A percentile compares a stretch with the other conserved stretches of the same genome.
phyloP scores from a whole-genome alignment of 2,113 vertebrate species.

The Genyomyrus donnyi region DNA sequence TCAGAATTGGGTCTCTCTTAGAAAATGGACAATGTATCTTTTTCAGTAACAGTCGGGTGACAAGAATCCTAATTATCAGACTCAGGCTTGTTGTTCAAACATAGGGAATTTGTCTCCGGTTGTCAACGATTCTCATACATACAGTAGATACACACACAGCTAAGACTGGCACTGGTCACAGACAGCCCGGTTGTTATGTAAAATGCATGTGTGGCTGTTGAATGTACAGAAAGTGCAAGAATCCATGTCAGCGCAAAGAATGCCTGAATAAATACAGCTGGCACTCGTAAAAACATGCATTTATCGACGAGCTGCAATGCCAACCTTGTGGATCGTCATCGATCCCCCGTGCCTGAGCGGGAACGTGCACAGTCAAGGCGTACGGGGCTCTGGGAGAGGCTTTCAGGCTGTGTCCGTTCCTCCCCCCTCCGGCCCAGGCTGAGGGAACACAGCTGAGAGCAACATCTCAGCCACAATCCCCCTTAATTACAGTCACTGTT shows the following conservation, averaged over 20 bases:
- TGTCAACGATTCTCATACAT: neutral
- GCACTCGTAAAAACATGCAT: neutral
- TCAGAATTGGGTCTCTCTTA: neutral
- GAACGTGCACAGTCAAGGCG: conserved; percentile 5
- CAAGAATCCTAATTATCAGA: neutral
- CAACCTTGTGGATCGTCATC: neutral
- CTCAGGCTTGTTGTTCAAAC: neutral
- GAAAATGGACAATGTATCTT: neutral
- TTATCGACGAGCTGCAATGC: neutral
- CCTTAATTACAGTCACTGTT: conserved; percentile 59
- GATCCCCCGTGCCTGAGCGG: neutral
- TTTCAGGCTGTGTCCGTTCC: conserved; percentile 50
- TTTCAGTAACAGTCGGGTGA: neutral
- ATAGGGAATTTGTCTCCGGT: neutral
- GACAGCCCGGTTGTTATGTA: neutral
- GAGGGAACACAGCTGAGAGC: conserved; percentile 48
- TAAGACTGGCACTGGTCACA: neutral
- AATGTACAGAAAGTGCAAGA: neutral
- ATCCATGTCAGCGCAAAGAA: neutral
- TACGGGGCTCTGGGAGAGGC: conserved; percentile 43
- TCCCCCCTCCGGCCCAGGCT: conserved; percentile 41
- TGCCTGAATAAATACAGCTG: neutral
- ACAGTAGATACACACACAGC: neutral
- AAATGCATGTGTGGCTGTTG: neutral
- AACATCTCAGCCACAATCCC: conserved; percentile 55